Percentiles rank a stretch among this genome's conserved stretches.
These are phyloP conservation scores for Tetramorium alpestre DNA, from an alignment of 1,140 invertebrate species.

Conservation along the genomic window DNA sequence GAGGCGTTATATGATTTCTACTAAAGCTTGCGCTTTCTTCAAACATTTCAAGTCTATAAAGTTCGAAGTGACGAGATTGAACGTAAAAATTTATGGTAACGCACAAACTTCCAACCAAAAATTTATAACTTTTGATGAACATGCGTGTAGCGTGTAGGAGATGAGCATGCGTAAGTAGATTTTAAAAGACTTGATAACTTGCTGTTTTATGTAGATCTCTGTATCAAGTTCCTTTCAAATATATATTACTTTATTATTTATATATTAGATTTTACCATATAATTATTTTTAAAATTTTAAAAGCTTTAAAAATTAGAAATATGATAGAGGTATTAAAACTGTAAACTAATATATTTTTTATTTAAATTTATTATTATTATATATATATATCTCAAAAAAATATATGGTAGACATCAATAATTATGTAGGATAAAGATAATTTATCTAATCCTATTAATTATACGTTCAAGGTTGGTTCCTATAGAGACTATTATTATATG, in stretches of 20 bases:
- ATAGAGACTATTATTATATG: slow-evolving; percentile 39
- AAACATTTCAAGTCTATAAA: slow-evolving; percentile 40
- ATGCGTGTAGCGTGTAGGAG: background rate
- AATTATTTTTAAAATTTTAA: too few species aligned
- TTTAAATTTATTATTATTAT: slow-evolving; percentile 2
- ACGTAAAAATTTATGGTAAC: slow-evolving; percentile 46
- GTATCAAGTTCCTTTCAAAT: background rate
- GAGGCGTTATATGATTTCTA: slow-evolving; percentile 35
- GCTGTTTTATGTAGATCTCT: background rate
- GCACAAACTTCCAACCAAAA: slow-evolving; percentile 26
- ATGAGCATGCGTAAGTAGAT: background rate
- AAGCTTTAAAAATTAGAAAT: too few species aligned
- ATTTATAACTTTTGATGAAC: slow-evolving; percentile 13
- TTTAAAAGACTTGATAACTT: slow-evolving; percentile 5
- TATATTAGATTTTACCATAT: too few species aligned
- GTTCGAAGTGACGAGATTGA: background rate
- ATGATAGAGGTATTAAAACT: too few species aligned
- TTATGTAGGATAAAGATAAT: slow-evolving; percentile 15
- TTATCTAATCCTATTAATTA: slow-evolving; percentile 51
- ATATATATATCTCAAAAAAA: too few species aligned
- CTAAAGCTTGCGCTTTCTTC: background rate
- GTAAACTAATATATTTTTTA: too few species aligned
- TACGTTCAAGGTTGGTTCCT: background rate
- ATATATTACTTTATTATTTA: background rate
- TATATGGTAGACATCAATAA: background rate